These are phyloP conservation scores for Scolopax bukidnonensis DNA, from an alignment of 2,797 vertebrate genomes.

Conservation along the genomic window DNA sequence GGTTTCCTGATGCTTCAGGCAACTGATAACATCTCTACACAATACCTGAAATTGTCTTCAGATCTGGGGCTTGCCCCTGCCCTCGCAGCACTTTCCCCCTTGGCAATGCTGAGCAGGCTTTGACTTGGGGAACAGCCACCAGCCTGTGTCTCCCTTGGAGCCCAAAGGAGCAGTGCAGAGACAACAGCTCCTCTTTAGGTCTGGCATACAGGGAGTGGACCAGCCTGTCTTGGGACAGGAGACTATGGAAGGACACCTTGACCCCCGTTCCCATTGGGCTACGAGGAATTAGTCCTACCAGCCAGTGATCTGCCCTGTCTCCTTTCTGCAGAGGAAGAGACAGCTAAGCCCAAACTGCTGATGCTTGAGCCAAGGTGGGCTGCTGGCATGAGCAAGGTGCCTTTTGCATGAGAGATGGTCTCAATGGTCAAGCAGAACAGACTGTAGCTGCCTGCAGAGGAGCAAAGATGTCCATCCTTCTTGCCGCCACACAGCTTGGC, in stretches of 20 bases:
- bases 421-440: background rate
- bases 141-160: background rate
- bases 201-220: background rate
- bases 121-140: background rate
- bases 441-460: background rate
- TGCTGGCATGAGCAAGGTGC: rapidly evolving
- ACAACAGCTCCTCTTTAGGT: background rate
- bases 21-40: background rate
- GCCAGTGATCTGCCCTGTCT: background rate
- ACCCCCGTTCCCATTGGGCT: background rate
- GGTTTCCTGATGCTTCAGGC: background rate
- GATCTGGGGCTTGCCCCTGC: background rate
- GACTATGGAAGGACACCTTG: background rate
- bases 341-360: background rate
- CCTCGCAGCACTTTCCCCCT: rapidly evolving
- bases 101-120: background rate
- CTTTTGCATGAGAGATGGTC: background rate
- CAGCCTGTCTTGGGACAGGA: background rate
- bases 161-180: background rate
- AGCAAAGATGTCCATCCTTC: background rate
- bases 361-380: rapidly evolving
- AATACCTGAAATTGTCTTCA: background rate
- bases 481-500: rapidly evolving
- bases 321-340: background rate
- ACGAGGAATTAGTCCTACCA: rapidly evolving